Percentiles rank a stretch among this genome's conserved stretches.
Evolutionary conservation across 2,797 vertebrate species (phyloP).

Genomic region (Epinephelus awoara): DNA sequence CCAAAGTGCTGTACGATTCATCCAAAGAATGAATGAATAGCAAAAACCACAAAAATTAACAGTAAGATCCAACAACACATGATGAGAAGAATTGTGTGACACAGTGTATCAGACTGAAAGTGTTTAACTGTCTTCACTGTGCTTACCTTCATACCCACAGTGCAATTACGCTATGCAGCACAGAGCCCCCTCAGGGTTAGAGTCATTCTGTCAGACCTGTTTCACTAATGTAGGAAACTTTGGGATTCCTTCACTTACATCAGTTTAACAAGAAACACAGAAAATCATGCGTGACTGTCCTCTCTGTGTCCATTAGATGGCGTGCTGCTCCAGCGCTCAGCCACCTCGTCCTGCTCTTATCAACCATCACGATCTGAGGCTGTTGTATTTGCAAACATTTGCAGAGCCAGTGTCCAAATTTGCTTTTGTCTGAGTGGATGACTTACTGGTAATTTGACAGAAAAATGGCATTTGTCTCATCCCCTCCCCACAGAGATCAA

Average conservation of each 20-base stretch:
- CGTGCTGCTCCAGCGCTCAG: slow-evolving; percentile 29
- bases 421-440: slow-evolving; percentile 50
- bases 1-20: no score
- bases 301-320: slow-evolving; percentile 72
- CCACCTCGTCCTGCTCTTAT: slow-evolving; percentile 1
- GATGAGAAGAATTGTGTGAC: no score
- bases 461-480: slow-evolving; percentile 26
- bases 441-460: slow-evolving; percentile 40
- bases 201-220: slow-evolving; percentile 17
- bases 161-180: background rate
- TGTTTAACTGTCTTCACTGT: background rate
- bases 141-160: background rate
- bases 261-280: background rate
- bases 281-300: background rate
- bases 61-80: no score
- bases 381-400: slow-evolving; percentile 64
- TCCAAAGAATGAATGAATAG: no score
- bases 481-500: slow-evolving; percentile 26
- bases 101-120: background rate
- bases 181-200: background rate
- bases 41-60: no score
- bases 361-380: slow-evolving; percentile 38
- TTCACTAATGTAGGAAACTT: slow-evolving; percentile 34
- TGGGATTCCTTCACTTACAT: slow-evolving; percentile 36
- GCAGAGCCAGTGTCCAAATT: slow-evolving; percentile 35